A percentile compares a stretch with the other conserved stretches of the same genome.
phyloP scores from a whole-genome alignment of 1,140 invertebrate species.

The Bombus huntii region DNA sequence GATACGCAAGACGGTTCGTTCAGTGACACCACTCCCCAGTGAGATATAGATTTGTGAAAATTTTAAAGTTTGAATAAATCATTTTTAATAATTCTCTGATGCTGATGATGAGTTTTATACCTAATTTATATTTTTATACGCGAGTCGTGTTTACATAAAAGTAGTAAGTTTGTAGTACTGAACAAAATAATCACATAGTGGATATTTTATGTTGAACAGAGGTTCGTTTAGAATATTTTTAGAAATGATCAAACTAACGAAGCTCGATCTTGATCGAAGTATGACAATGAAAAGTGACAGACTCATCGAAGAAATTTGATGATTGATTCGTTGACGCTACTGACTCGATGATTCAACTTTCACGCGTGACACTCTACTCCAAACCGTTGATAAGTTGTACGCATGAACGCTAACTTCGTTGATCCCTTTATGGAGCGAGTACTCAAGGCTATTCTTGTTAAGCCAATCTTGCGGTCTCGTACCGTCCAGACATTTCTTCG shows the following conservation, averaged over 20 bases:
- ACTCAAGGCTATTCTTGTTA: constrained; percentile 72
- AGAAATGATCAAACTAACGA: not conserved
- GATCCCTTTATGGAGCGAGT: constrained; percentile 26
- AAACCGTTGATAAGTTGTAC: constrained; percentile 42
- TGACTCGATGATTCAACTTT: constrained; percentile 22
- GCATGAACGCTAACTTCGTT: constrained; percentile 27
- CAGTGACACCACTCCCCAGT: not conserved
- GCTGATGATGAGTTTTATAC: no score
- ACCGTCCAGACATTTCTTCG: constrained; percentile 30
- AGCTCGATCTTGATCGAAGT: not conserved
- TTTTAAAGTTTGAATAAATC: not conserved
- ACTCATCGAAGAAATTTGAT: no score
- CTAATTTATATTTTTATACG: no score
- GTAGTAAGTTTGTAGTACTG: not conserved
- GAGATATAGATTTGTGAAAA: not conserved
- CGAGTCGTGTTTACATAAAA: not conserved
- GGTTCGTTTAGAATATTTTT: not conserved
- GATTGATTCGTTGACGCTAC: constrained; percentile 28
- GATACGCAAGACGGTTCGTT: not conserved
- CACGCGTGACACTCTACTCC: constrained; percentile 37
- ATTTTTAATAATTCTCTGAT: not conserved
- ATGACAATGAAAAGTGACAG: not conserved
- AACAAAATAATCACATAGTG: not conserved
- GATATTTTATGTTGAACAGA: not conserved
- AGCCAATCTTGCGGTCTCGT: constrained; percentile 66